Percentiles rank a stretch among this genome's conserved stretches.
These are phyloP conservation scores for Sialia sialis DNA, from an alignment of 2,113 vertebrate genomes.

Conservation along the genomic window DNA sequence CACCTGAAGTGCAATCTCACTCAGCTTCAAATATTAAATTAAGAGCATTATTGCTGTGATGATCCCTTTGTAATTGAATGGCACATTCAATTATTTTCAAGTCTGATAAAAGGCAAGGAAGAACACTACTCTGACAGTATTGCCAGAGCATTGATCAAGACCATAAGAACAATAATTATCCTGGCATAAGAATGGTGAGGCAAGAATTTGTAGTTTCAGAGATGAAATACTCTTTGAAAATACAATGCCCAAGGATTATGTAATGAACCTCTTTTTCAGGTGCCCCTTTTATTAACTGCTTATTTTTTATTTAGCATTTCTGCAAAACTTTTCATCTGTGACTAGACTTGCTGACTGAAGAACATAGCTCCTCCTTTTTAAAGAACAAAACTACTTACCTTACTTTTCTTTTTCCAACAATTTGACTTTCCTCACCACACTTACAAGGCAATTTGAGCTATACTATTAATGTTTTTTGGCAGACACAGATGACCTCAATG, in stretches of 20 bases:
- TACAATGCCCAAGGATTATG: neutral
- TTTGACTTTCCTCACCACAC: neutral
- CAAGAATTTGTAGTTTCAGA: neutral
- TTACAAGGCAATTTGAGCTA: neutral
- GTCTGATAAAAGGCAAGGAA: neutral
- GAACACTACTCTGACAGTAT: neutral
- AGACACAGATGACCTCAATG: neutral
- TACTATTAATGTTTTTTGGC: neutral
- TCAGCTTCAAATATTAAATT: neutral
- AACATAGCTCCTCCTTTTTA: neutral
- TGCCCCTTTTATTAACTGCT: neutral
- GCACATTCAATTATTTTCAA: neutral
- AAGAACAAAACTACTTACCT: neutral
- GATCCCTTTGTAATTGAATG: neutral
- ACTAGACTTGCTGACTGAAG: neutral
- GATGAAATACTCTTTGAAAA: neutral
- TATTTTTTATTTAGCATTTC: neutral
- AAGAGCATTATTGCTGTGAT: neutral
- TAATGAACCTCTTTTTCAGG: neutral
- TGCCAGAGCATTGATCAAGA: neutral
- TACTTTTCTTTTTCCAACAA: neutral
- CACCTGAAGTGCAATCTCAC: neutral
- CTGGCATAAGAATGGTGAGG: neutral
- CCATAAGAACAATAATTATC: neutral
- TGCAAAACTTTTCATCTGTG: neutral